Conservation (phyloP, 2,888 invertebrate genomes). For the Orchestes rusci region DNA sequence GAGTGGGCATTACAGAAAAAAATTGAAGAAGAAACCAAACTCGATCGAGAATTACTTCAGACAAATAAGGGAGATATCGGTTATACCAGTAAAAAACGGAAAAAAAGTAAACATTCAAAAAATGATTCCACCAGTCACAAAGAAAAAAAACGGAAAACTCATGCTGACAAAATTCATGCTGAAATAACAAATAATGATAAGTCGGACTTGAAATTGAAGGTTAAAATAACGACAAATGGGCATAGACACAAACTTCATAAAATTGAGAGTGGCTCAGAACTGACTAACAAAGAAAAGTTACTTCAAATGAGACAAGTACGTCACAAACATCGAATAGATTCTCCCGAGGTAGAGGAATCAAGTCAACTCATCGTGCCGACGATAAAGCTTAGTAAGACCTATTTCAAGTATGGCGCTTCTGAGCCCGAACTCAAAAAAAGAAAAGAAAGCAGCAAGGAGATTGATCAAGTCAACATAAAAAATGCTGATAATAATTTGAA, state of each 20-base stretch:
- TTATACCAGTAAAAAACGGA: slow-evolving; percentile 48
- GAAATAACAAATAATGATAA: slow-evolving; percentile 48
- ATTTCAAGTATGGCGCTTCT: too few species aligned
- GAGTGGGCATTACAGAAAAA: slow-evolving; percentile 44
- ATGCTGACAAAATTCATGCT: slow-evolving; percentile 40
- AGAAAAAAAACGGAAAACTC: slow-evolving; percentile 43
- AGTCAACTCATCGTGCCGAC: slow-evolving; percentile 30
- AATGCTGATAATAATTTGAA: slow-evolving; percentile 16
- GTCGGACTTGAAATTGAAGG: slow-evolving; percentile 48
- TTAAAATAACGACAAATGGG: slow-evolving; percentile 46
- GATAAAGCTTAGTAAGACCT: slow-evolving; percentile 27
- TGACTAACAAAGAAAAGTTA: slow-evolving; percentile 40
- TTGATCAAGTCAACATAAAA: too few species aligned
- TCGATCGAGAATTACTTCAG: slow-evolving; percentile 29
- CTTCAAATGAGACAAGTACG: slow-evolving; percentile 44
- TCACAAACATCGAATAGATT: slow-evolving; percentile 36
- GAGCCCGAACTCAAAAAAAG: slow-evolving; percentile 24
- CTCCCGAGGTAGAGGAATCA: slow-evolving; percentile 33
- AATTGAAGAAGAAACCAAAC: slow-evolving; percentile 34
- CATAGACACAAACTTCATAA: slow-evolving; percentile 44
- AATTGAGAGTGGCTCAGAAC: slow-evolving; percentile 27
- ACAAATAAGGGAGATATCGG: slow-evolving; percentile 24
- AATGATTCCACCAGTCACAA: slow-evolving; percentile 44
- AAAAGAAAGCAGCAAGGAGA: slow-evolving; percentile 23
- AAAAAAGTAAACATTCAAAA: slow-evolving; percentile 52